Evolutionary conservation across 2,888 invertebrate species (phyloP), one percentile per base, ranked within the genome.

Genomic region (Exocentrus adspersus): DNA sequence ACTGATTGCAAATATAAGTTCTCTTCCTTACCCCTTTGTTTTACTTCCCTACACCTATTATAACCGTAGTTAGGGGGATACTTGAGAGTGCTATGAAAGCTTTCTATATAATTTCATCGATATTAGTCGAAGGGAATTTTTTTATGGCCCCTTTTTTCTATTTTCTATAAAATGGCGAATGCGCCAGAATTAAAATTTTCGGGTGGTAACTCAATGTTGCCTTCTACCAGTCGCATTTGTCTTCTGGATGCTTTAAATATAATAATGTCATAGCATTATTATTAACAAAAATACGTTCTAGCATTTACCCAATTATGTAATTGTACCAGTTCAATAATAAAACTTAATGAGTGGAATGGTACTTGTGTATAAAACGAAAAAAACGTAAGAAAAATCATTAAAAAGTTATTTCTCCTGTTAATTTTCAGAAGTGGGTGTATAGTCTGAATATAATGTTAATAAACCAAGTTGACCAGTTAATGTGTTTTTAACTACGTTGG

Each of bases 1-100:
- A 48, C 28, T 17, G 48, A 37, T 52, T 52, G 32, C 32, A 52
- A 52, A 32, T 52, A 52, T 32, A 32, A 37, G n/a, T 12, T 37
- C 24, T 37, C 37, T 37, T 37, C 37, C 5, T 5, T 37, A 37
- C 2, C 37, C 12, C 19, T 32, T n/a, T 52, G 17, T 50, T 37
- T 50, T 45, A 45, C 19, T 45, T n/a, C n/a, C n/a, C n/a, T n/a
- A n/a, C n/a, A n/a, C n/a, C n/a, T n/a, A n/a, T n/a, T n/a, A n/a
- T n/a, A n/a, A n/a, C n/a, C n/a, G n/a, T n/a, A n/a, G n/a, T n/a
- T n/a, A n/a, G n/a, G n/a, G n/a, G n/a, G n/a, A n/a, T n/a, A n/a
- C n/a, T n/a, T n/a, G n/a, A n/a, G n/a, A n/a, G n/a, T n/a, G n/a
- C n/a, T n/a, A n/a, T n/a, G n/a, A n/a, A n/a, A n/a, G n/a, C n/a